A percentile compares a stretch with the other conserved stretches of the same genome.
Evolutionary conservation across 2,888 invertebrate species (phyloP).

Genomic region (Spodoptera exigua): DNA sequence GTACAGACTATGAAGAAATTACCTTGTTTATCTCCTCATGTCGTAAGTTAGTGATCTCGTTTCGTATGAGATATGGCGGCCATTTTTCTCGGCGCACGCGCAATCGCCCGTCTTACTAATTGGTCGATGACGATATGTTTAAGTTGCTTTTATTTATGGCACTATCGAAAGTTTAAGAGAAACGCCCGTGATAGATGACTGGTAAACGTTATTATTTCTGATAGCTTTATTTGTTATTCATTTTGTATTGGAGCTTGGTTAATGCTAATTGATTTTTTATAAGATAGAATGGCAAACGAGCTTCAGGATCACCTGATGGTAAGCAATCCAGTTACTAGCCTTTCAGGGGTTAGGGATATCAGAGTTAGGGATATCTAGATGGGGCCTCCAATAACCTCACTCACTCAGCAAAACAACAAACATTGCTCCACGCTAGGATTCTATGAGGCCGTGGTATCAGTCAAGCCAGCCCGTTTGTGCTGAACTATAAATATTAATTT

Average conservation of each 20-base stretch:
- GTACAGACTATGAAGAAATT: slow-evolving; percentile 30
- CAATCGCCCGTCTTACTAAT: slow-evolving; percentile 66
- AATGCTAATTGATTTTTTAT: too few relatives aligned
- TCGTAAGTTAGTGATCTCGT: slow-evolving; percentile 69
- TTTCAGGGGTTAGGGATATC: too few relatives aligned
- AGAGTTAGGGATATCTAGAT: too few relatives aligned
- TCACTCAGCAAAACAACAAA: too few relatives aligned
- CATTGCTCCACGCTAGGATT: too few relatives aligned
- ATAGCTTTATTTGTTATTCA: slow-evolving; percentile 47
- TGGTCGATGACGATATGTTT: slow-evolving; percentile 67
- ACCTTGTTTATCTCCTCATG: slow-evolving; percentile 36
- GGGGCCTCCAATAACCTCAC: too few relatives aligned
- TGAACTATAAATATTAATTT: too few relatives aligned
- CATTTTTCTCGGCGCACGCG: slow-evolving; percentile 69
- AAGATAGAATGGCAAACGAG: too few relatives aligned
- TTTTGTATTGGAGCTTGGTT: slow-evolving; percentile 8
- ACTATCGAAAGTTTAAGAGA: slow-evolving; percentile 54
- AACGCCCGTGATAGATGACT: slow-evolving; percentile 48
- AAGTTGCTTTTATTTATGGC: slow-evolving; percentile 60
- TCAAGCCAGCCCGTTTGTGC: too few relatives aligned
- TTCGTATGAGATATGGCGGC: slow-evolving; percentile 71
- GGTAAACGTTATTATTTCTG: slow-evolving; percentile 47
- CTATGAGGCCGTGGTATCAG: background rate
- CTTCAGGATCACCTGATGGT: too few relatives aligned
- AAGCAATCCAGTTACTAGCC: too few relatives aligned